Evolutionary conservation across 92 coral and sea anemone species (phyloP).

Genomic region (Porites cylindrica): DNA sequence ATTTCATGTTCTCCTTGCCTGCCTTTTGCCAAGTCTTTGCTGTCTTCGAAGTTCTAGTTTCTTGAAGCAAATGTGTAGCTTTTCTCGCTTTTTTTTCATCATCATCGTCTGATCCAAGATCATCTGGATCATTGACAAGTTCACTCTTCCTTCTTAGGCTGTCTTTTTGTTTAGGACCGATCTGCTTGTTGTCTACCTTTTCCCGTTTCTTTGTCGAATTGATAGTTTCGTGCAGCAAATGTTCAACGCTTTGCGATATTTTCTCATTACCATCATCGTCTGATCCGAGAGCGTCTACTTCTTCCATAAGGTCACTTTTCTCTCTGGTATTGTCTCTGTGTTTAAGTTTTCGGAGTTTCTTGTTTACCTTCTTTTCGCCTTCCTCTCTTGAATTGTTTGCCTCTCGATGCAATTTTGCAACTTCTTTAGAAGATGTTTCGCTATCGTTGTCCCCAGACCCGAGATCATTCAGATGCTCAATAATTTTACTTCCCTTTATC

Average conservation of each 20-base stretch:
- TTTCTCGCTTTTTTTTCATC: background rate
- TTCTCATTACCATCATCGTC: conserved; percentile 20
- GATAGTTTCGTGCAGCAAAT: background rate
- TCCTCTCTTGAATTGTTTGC: too few relatives aligned
- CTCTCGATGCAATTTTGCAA: too few relatives aligned
- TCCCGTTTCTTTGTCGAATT: background rate
- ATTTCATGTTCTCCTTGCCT: too few relatives aligned
- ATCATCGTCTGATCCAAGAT: conserved; percentile 43
- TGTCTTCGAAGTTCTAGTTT: background rate
- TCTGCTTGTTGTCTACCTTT: background rate
- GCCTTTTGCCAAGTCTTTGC: background rate
- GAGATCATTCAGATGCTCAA: too few relatives aligned
- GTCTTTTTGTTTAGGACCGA: background rate
- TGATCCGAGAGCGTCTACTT: background rate
- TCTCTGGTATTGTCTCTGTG: too few relatives aligned
- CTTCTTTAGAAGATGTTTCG: too few relatives aligned
- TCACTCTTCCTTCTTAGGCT: background rate
- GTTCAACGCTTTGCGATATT: background rate
- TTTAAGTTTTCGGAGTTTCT: too few relatives aligned
- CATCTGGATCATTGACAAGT: conserved; percentile 19
- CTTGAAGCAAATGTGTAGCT: background rate
- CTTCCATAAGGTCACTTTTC: conserved; percentile 28
- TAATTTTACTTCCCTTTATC: too few relatives aligned
- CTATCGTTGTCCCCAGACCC: too few relatives aligned
- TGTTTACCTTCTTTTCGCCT: too few relatives aligned